phyloP scores from a whole-genome alignment of 1,140 invertebrate species.

The Aricia agestis region DNA sequence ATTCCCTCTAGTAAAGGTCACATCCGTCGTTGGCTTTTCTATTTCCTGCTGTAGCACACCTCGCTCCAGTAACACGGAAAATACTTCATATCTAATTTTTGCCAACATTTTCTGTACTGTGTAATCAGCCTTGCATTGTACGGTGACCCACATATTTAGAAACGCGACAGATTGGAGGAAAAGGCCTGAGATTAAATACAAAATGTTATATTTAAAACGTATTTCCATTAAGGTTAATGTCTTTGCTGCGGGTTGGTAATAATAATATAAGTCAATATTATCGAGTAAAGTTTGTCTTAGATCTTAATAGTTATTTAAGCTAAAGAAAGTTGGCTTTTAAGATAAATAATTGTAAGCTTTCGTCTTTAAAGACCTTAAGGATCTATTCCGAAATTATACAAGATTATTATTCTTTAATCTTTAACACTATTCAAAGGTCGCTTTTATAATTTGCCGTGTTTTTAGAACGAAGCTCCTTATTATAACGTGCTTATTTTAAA shows the following conservation, averaged over 20 bases:
- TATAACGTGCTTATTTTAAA: no score
- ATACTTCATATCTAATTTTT: constrained; percentile 16
- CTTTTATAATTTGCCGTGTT: no score
- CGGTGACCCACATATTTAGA: constrained; percentile 9
- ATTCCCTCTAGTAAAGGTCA: constrained; percentile 17
- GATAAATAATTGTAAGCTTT: no score
- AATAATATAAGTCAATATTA: neutral
- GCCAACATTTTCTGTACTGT: neutral
- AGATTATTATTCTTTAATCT: no score
- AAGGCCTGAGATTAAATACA: neutral
- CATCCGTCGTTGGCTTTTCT: constrained; percentile 13
- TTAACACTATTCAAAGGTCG: no score
- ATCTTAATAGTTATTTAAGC: no score
- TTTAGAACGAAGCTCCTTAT: no score
- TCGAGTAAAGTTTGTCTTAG: neutral
- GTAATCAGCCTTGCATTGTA: constrained; percentile 7
- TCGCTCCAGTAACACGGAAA: constrained; percentile 10
- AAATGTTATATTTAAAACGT: neutral
- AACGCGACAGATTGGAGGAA: neutral
- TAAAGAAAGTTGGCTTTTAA: no score
- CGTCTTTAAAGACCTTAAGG: no score
- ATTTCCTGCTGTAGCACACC: constrained; percentile 17
- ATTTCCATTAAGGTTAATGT: neutral
- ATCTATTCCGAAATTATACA: no score
- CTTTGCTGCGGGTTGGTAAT: neutral